A percentile compares a stretch with the other conserved stretches of the same genome.
Evolutionary conservation across 1,140 invertebrate genomes (phyloP).

Genomic region (Heliconius congener): DNA sequence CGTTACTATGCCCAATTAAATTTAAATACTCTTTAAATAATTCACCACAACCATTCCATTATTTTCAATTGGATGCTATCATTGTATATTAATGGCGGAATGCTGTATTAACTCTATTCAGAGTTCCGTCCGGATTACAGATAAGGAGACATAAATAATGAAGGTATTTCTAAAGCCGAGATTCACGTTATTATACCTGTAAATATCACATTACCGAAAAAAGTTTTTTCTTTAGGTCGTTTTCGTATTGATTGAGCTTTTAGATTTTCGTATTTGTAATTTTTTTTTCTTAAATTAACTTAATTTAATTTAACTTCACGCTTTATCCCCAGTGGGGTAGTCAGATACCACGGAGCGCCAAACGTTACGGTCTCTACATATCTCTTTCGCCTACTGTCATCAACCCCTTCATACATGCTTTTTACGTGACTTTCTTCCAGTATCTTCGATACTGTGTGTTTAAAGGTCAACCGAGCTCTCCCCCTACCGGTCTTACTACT

Average conservation of each 20-base stretch:
- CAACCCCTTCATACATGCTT: too few relatives aligned
- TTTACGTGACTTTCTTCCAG: too few relatives aligned
- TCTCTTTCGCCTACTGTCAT: too few relatives aligned
- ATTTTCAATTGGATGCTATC: constrained; percentile 25
- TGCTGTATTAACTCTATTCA: constrained; percentile 31
- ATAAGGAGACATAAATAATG: constrained; percentile 30
- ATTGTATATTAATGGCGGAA: constrained; percentile 28
- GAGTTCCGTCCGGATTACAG: constrained; percentile 18
- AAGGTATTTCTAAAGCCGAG: constrained; percentile 7
- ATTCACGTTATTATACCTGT: neutral
- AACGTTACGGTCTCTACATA: too few relatives aligned
- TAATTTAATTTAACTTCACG: too few relatives aligned
- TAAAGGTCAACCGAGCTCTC: too few relatives aligned
- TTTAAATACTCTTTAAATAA: constrained; percentile 5
- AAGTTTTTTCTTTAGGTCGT: neutral
- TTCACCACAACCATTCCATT: constrained; percentile 18
- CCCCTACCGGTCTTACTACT: too few relatives aligned
- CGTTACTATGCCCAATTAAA: neutral
- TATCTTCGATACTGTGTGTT: too few relatives aligned
- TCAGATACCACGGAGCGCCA: too few relatives aligned
- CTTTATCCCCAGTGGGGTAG: too few relatives aligned
- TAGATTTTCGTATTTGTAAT: too few relatives aligned
- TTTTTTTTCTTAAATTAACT: too few relatives aligned
- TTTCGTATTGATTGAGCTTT: neutral
- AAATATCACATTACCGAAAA: neutral